Base-by-base conservation (phyloP, 2,888 invertebrate species). In the Gryllus longicercus region DNA sequence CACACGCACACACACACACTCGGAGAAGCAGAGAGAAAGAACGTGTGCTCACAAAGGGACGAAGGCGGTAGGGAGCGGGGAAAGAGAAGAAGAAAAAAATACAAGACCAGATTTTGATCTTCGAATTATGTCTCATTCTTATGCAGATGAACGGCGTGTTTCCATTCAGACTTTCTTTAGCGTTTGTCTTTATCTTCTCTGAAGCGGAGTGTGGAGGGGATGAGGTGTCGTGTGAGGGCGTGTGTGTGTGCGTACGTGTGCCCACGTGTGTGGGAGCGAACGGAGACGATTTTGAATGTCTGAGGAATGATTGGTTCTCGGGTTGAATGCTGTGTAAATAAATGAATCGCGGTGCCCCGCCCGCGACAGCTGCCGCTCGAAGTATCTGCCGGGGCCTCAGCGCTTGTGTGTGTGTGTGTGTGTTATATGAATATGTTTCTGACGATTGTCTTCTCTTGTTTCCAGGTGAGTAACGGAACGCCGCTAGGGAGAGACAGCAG, bases 381-480 rank as follows among this genome's bases (percentile, higher is more conserved):
- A 5, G 63, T n/a, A 38, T 63, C 63, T 63, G 63, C 16, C 63
- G 63, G 11, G 5, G n/a, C 16, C 16, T n/a, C 14, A 16, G 16
- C 12, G 63, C 63, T 1, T n/a, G 63, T 3, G 11, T 8, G 38
- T 38, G 38, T 38, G 4, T 8, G 38, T 38, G 38, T 38, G 38
- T 38, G 38, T 38, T 38, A 38, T 38, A 38, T 38, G 63, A 63
- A 63, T 63, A 63, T 63, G 63, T 63, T 63, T 63, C 63, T 63
- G 63, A 63, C 11, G 63, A 63, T 63, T 63, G 63, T 63, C 63
- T 63, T 63, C n/a, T n/a, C 63, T 63, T 63, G n/a, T 63, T 63
- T 63, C 63, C n/a, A 63, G 63, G 63, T 63, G 63, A 63, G 63
- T 63, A 63, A 63, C 63, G 63, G 63, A 63, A 18, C n/a, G 63